Evolutionary conservation across 2,888 invertebrate species (phyloP).

Genomic region (Mantis religiosa): DNA sequence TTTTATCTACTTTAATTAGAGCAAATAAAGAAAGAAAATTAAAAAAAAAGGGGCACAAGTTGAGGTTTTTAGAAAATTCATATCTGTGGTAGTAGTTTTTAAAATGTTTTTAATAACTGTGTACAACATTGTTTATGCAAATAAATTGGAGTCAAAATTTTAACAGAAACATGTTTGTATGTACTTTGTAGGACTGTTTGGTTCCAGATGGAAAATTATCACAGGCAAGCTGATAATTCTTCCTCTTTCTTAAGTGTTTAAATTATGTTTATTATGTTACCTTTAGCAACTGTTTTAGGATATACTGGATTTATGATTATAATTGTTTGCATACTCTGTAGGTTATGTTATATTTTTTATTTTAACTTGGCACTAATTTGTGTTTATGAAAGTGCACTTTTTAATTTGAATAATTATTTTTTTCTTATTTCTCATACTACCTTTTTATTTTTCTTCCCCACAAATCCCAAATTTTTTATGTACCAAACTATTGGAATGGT

Average conservation of each 20-base stretch:
- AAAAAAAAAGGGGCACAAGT: not conserved
- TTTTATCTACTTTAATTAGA: not conserved
- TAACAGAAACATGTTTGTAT: conserved; percentile 28
- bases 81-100: not conserved
- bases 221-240: conserved; percentile 32
- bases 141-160: not conserved
- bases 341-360: not conserved
- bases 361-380: conserved; percentile 16
- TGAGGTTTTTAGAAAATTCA: not conserved
- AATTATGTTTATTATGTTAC: not conserved
- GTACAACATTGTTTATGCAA: not conserved
- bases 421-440: not conserved
- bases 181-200: conserved; percentile 33
- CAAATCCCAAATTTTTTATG: not conserved
- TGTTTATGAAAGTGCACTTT: conserved; percentile 13
- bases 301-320: not conserved
- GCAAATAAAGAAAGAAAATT: not conserved
- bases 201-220: conserved; percentile 34
- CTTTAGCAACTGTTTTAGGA: not conserved
- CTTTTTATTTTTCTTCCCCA: not conserved
- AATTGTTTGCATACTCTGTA: not conserved
- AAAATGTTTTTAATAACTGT: not conserved
- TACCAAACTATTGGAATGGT: conserved; percentile 14
- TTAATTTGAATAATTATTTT: not conserved
- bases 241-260: conserved; percentile 29